Evolutionary conservation across 30 jellyfish, hydroid and myxozoan genomes (phyloP).

Genomic region (Hydractinia echinata): DNA sequence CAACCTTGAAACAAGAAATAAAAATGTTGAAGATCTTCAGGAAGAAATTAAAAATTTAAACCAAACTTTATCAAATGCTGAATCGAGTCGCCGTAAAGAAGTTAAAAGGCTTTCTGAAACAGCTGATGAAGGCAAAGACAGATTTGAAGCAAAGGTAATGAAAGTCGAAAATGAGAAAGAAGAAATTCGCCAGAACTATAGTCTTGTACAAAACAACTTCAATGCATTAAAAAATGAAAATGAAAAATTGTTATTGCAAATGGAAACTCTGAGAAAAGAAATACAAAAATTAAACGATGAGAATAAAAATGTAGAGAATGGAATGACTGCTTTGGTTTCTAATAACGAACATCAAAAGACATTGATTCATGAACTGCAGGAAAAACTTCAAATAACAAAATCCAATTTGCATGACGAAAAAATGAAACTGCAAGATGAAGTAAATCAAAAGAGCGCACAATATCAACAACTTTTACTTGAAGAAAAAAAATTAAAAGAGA

Average conservation of each 20-base stretch:
- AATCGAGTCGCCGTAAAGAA: background rate
- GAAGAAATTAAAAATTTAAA: slow-evolving; percentile 10
- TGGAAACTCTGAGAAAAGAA: background rate
- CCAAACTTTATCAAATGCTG: background rate
- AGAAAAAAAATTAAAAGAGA: background rate
- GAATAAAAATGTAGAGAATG: background rate
- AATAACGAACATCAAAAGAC: background rate
- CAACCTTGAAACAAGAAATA: background rate
- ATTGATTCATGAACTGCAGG: background rate
- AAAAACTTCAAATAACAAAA: background rate
- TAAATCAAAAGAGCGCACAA: background rate
- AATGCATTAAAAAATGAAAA: background rate
- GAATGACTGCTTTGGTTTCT: background rate
- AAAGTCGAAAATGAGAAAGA: background rate
- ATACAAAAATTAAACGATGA: background rate
- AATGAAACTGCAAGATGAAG: background rate
- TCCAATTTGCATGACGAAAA: background rate
- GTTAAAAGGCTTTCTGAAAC: background rate
- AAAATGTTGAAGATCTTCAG: background rate
- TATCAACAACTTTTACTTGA: background rate
- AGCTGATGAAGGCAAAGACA: background rate
- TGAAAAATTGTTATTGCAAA: background rate
- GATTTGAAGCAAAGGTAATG: background rate
- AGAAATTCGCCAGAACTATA: background rate
- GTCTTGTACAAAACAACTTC: background rate